Base-by-base conservation (phyloP, 2,797 vertebrate genomes). In the Xenopus petersii region DNA sequence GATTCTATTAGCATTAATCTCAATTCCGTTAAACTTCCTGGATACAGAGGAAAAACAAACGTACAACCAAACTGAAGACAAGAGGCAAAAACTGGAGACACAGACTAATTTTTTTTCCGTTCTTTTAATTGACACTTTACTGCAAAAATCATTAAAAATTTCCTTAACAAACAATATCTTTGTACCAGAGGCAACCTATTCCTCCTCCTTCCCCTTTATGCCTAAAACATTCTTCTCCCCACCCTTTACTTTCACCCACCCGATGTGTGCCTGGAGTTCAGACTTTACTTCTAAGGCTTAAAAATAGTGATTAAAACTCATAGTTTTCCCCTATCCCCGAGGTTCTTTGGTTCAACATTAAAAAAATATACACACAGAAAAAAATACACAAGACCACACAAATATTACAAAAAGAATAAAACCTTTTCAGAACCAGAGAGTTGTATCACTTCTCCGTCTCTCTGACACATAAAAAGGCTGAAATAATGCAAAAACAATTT, bases 281-380 rank as follows among this genome's bases (percentile, higher is more conserved):
- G 70, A 78, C 75, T 69, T 78, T 69, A 74, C 76, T 70, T 79
- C 76, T 74, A 79, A 79, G 76, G 76, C 75, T 78, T 66, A 73
- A 73, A 67, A 78, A 78, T 73, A 73, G 75, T 79, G 76, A 79
- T 79, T 79, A 79, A 73, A 76, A 79, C 75, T 63, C 56, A 65
- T 60, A 60, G 17, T 24, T 60, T 42, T 51, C 42, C 36, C 69
- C 70, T 26, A 36, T 24, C 48, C 76, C 76, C 71, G 61, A 79
- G 71, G 76, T 74, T 79, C 76, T 79, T 79, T 79, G 76, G 76
- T 79, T 79, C 66, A 79, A 79, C 67, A 74, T 74, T 74, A 79
- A 79, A 79, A 79, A 79, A 69, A 74, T 74, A 73, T 73, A 79
- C 71, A 79, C 76, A 72, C 76, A 74, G 42, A 49, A 73, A 78